A percentile compares a stretch with the other conserved stretches of the same genome.
phyloP scores from a whole-genome alignment of 2,888 invertebrate species.

The Plagodis pulveraria region DNA sequence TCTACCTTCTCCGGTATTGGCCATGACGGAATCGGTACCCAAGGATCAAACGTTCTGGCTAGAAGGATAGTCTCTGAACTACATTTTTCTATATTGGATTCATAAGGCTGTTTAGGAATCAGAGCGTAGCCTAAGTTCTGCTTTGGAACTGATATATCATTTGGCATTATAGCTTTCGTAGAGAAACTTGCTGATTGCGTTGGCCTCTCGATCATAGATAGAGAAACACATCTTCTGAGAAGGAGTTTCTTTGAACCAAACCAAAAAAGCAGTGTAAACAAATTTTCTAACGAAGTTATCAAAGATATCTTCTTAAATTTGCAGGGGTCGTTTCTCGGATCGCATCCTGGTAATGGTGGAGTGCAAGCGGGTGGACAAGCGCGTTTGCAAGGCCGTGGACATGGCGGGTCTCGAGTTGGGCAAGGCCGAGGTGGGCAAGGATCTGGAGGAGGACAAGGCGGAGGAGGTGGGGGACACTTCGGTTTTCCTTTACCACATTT shows the following conservation, averaged over 20 bases:
- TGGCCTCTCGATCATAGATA: not conserved
- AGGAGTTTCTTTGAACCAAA: not conserved
- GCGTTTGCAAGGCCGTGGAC: slow-evolving; percentile 38
- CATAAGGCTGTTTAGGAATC: not conserved
- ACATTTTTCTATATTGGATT: slow-evolving; percentile 2
- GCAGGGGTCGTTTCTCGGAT: not conserved
- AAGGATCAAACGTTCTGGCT: slow-evolving; percentile 61
- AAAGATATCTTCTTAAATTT: not conserved
- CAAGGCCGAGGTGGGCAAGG: slow-evolving; percentile 38
- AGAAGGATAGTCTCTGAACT: slow-evolving; percentile 30
- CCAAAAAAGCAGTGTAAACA: not conserved
- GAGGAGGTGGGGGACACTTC: slow-evolving; percentile 41
- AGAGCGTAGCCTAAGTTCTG: too few species aligned
- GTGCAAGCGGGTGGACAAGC: slow-evolving; percentile 15
- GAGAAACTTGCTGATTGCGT: not conserved
- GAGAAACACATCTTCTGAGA: not conserved
- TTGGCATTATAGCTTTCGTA: not conserved
- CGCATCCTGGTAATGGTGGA: slow-evolving; percentile 10
- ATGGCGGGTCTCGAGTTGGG: slow-evolving; percentile 35
- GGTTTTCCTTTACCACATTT: slow-evolving; percentile 41
- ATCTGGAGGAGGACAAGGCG: slow-evolving; percentile 37
- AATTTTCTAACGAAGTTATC: not conserved
- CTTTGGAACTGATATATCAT: too few species aligned
- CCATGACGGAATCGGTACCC: slow-evolving; percentile 72
- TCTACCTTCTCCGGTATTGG: slow-evolving; percentile 47